A percentile compares a stretch with the other conserved stretches of the same genome.
phyloP scores from a whole-genome alignment of 2,797 vertebrate species.

The Streptopelia turtur region DNA sequence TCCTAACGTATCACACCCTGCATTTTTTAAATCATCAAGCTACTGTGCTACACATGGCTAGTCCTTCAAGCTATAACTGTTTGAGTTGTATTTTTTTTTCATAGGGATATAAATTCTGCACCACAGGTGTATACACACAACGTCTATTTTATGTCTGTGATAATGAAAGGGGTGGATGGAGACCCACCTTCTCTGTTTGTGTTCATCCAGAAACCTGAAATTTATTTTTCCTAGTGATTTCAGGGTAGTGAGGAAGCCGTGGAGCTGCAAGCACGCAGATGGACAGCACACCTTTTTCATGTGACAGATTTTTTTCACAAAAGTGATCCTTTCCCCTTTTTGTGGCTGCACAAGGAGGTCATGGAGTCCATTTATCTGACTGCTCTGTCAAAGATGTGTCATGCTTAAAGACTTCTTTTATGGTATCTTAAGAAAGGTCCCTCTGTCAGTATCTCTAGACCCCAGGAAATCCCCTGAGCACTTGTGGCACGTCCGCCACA shows the following conservation, averaged over 20 bases:
- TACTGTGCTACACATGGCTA: neutral
- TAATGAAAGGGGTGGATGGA: neutral
- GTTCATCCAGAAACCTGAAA: neutral
- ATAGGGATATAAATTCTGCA: neutral
- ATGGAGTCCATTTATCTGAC: neutral
- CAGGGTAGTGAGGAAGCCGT: neutral
- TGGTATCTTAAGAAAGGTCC: neutral
- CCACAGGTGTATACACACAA: neutral
- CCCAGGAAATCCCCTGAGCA: neutral
- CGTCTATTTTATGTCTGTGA: neutral
- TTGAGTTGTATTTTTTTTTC: neutral
- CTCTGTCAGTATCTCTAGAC: neutral
- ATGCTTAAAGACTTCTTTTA: neutral
- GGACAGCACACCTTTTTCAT: neutral
- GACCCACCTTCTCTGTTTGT: neutral
- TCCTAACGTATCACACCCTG: neutral
- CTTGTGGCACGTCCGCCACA: neutral
- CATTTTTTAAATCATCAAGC: neutral
- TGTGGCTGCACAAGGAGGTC: neutral
- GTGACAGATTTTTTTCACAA: neutral
- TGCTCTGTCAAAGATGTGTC: neutral
- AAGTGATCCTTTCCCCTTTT: neutral
- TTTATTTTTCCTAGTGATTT: neutral
- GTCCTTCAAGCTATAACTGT: neutral
- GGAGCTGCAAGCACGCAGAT: fast-evolving